Base-by-base conservation (phyloP, 2,888 invertebrate species). In the Hydrotaea diabolus region DNA sequence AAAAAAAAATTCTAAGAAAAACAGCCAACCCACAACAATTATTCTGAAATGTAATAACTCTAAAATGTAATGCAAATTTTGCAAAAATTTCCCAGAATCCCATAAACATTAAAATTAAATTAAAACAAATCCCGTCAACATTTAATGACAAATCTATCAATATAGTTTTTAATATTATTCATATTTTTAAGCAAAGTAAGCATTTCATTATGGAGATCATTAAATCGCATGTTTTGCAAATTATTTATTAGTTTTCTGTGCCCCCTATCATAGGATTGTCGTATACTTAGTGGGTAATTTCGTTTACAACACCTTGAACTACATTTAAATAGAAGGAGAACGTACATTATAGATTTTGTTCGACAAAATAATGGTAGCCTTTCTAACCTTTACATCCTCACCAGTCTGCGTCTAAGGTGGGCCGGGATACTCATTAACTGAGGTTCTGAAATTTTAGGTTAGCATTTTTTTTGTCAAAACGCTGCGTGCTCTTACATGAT, bases 201-300 rank as follows among this genome's bases (percentile, higher is more conserved):
- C 23, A 11, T 36, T 43, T 36, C 13, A 46, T 46, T 69, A 69
- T 69, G 69, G 69, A 21, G 2, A 43, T 15, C 69, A 69, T 69
- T 69, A 69, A 69, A 69, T 69, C 39, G 46, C 69, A 69, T 69
- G 69, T 69, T 69, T 46, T 69, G 46, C 43, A 69, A 46, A 69
- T 46, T 69, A 69, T 69, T 69, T 69, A 69, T 46, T 69, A 46
- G 13, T 23, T 11, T 69, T 31, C n/a, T n/a, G 7, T 15, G 49
- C 15, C 5, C 49, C n/a, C 15, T 4, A 31, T 31, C 3, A 7
- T 7, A 7, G 31, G 31, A 31, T 31, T 31, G 7, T 2, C 7
- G 7, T 31, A 7, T 31, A 4, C 3, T 31, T 7, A 31, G 7
- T 2, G 31, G 13, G 43, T 43, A n/a, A n/a, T n/a, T n/a, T n/a